phyloP scores from a whole-genome alignment of 2,888 invertebrate genomes.

The Ypsolopha sequella region DNA sequence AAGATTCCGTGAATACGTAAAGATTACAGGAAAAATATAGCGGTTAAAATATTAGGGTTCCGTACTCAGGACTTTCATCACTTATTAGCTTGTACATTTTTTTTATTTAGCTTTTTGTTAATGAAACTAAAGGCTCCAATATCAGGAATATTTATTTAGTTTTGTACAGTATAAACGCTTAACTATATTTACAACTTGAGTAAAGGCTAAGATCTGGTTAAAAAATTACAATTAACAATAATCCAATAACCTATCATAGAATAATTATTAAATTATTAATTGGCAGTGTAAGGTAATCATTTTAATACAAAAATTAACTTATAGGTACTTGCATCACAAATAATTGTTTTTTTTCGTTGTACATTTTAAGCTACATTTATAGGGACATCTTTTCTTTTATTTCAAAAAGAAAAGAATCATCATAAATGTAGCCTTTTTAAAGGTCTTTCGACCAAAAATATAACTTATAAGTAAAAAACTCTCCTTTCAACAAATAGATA shows the following conservation, averaged over 20 bases:
- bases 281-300: neutral
- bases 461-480: too few species aligned
- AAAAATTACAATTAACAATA: neutral
- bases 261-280: neutral
- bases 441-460: too few species aligned
- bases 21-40: too few species aligned
- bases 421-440: too few species aligned
- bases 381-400: too few species aligned
- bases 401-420: too few species aligned
- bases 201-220: neutral
- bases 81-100: too few species aligned
- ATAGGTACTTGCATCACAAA: neutral
- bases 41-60: too few species aligned
- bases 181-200: neutral
- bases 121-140: too few species aligned
- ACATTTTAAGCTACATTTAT: conserved; percentile 6
- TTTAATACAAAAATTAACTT: neutral
- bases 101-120: too few species aligned
- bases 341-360: neutral
- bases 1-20: too few species aligned
- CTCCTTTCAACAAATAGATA: too few species aligned
- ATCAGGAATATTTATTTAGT: neutral
- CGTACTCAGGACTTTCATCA: neutral
- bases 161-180: neutral
- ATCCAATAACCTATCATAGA: neutral